Base-by-base conservation (phyloP, 2,113 vertebrate genomes). In the Gambusia affinis region DNA sequence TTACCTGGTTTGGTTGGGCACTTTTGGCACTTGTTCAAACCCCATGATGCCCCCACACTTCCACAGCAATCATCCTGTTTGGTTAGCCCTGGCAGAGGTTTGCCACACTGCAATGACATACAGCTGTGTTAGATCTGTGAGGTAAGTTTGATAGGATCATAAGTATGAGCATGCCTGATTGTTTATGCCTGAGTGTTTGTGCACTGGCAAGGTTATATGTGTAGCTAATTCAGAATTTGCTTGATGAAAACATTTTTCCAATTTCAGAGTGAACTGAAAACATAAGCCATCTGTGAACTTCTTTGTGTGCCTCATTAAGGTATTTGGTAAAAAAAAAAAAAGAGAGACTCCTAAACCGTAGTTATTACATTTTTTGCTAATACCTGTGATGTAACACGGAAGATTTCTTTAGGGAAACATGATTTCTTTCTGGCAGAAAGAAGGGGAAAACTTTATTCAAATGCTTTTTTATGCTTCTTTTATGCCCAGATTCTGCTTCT, bases 31-130 rank as follows among this genome's bases (percentile, higher is more conserved):
- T 88, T 94, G 83, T 95, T 94, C 2, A 94, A 47, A 11, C 97
- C 97, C 97, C 97, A 99, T 65, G 97, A 98, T 78, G 95, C 93
- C 11, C 97, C 97, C 80, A 99, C 93, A 1, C 97, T 97, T 87
- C 96, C 96, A 2, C 97, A 99, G 91, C 97, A 99, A 86, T 98
- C 97, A 64, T 99, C 97, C 82, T 97, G 95, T 86, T 93, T 94
- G 67, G 95, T 95, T 81, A 97, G 93, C 73, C 97, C 96, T 44
- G 94, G 95, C 76, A 98, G 87, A 27, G 97, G 96, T 83, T 96
- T 96, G 76, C 95, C 95, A 85, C 97, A 98, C 97, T 98, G 84
- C 1, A 70, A 94, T 87, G 80, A 91, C 73, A 92, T 67, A 91
- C 85, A 92, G 86, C 83, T 88, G 84, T 77, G 62, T 89, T 84